Conservation (phyloP, 2,113 vertebrate species). For the rat (Rattus norvegicus) region GRCr8 NC_086035.1:2151001-2151500, state of each 20-base stretch:
- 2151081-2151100: neutral
- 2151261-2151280: neutral
- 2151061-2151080: neutral
- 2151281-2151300: neutral
- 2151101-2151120: neutral
- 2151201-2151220: neutral
- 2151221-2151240: neutral
- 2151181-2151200: neutral
- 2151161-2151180: neutral
- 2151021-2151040: neutral
- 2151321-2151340: neutral
- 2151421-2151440: neutral
- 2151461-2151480: neutral
- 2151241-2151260: neutral
- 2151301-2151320: neutral
- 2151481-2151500: neutral
- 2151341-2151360: neutral
- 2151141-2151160: neutral
- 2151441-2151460: neutral
- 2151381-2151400: neutral
- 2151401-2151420: neutral
- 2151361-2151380: neutral
- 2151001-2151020: neutral
- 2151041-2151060: neutral
- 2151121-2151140: neutral